Base-by-base conservation (phyloP, 2,888 invertebrate genomes). In the Teinopalpus imperialis region DNA sequence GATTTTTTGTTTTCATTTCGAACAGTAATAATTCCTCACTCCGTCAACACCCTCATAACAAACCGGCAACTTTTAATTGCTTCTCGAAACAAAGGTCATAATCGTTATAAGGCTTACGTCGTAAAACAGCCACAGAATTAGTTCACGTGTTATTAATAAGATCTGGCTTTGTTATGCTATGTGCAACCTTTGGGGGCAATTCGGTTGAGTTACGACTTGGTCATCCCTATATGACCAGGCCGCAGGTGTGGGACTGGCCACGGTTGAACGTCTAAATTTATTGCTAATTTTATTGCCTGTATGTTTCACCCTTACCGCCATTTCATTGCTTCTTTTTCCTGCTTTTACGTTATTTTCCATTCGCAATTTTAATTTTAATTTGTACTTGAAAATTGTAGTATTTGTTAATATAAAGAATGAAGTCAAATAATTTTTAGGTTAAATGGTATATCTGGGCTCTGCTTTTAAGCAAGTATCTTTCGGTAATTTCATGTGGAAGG, bases 181-280 rank as follows among this genome's bases (percentile, higher is more conserved):
- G 37, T 42, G 31, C 34, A 30, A 74, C 83, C 79, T 69, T 63
- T 60, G 81, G 86, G 83, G 70, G 69, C 79, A 74, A 80, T 85
- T 79, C 68, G 52, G 76, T 63, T 85, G 81, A 85, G 69, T 83
- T 85, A 86, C 81, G 57, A 66, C 68, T 57, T 64, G 78, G 78
- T 77, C 78, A 74, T 71, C 78, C 70, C 66, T 56, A 16, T 43
- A 53, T 57, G 66, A 66, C 67, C 65, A 64, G 66, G 57, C 62
- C 74, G 63, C 83, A 85, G 86, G 85, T 85, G 85, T 70, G 61
- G 56, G 40, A 34, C 47, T 52, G 59, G 59, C 44, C 63, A 63
- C 53, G 39, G 49, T 51, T 68, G 70, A 69, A 73, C 69, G 72
- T 73, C 75, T 68, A 74, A 76, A 85, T 85, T 85, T 85, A 85